Evolutionary conservation across 1,140 invertebrate genomes (phyloP).

Genomic region (Sinella curviseta): DNA sequence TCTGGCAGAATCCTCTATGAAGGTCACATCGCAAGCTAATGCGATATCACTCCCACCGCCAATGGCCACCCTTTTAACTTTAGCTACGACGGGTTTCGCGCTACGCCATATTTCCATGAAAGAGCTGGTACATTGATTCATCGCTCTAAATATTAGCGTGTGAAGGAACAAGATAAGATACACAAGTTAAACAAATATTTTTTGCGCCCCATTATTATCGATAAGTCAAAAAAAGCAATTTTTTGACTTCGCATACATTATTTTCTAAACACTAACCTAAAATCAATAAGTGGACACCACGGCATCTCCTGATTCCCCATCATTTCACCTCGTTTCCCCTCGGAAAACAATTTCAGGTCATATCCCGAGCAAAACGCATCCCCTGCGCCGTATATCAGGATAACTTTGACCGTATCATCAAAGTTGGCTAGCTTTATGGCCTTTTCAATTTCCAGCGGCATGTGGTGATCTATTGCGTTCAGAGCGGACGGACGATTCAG

Average conservation of each 20-base stretch:
- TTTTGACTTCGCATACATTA: neutral
- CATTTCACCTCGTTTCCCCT: slow-evolving; percentile 33
- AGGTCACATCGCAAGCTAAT: slow-evolving; percentile 48
- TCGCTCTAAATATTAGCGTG: too few relatives aligned
- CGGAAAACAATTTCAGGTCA: slow-evolving; percentile 48
- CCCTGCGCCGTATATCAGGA: slow-evolving; percentile 47
- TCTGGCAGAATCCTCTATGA: slow-evolving; percentile 43
- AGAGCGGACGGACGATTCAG: slow-evolving; percentile 37
- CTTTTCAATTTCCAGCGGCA: slow-evolving; percentile 38
- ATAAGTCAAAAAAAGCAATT: too few relatives aligned
- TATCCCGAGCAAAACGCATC: slow-evolving; percentile 50
- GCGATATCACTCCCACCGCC: slow-evolving; percentile 50
- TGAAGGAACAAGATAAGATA: neutral
- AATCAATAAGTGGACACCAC: slow-evolving; percentile 49
- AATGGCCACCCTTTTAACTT: slow-evolving; percentile 49
- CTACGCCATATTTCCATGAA: slow-evolving; percentile 50
- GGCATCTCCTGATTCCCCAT: slow-evolving; percentile 47
- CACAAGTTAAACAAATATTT: too few relatives aligned
- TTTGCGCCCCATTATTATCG: too few relatives aligned
- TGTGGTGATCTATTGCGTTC: slow-evolving; percentile 40
- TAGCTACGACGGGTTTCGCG: slow-evolving; percentile 47
- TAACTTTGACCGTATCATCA: slow-evolving; percentile 39
- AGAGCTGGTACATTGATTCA: slow-evolving; percentile 38
- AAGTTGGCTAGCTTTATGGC: slow-evolving; percentile 37
- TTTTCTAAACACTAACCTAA: slow-evolving; percentile 10